Evolutionary conservation across 2,797 vertebrate species (phyloP).

Genomic region (Columba guinea): DNA sequence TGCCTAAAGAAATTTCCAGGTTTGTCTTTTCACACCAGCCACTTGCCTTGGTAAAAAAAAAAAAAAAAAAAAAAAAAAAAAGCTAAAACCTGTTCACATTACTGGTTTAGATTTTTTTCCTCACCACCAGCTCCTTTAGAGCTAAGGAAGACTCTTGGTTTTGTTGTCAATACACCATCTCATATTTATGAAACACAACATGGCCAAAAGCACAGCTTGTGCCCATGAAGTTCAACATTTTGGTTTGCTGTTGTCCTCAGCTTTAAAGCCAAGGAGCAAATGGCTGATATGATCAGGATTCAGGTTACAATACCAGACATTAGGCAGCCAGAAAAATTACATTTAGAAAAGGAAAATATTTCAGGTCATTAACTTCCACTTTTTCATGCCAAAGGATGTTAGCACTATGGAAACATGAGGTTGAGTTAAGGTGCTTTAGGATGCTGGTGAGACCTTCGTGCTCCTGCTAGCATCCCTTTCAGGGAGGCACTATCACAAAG

Average conservation of each 20-base stretch:
- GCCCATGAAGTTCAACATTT: neutral
- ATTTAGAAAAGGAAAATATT: neutral
- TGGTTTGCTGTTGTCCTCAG: neutral
- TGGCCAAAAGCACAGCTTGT: neutral
- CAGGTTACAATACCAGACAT: neutral
- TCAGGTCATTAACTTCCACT: neutral
- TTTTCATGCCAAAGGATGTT: neutral
- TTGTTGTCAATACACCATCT: neutral
- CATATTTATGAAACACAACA: neutral
- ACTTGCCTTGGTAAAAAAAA: neutral
- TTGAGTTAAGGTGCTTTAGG: neutral
- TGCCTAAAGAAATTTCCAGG: neutral
- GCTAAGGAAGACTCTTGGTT: neutral
- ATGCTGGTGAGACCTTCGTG: neutral
- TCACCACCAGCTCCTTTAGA: neutral
- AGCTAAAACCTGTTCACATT: neutral
- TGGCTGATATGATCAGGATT: neutral
- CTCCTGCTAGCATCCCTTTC: neutral
- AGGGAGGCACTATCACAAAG: neutral
- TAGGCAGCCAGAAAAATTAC: neutral
- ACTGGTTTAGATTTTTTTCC: rapidly evolving
- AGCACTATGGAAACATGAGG: neutral
- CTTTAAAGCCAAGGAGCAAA: neutral
- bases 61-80: neutral
- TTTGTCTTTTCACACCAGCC: neutral